Percentiles rank a stretch among this genome's conserved stretches.
These are phyloP conservation scores for Corticium candelabrum DNA, from an alignment of 37 sponge, comb jelly and placozoan genomes.

Conservation along the genomic window DNA sequence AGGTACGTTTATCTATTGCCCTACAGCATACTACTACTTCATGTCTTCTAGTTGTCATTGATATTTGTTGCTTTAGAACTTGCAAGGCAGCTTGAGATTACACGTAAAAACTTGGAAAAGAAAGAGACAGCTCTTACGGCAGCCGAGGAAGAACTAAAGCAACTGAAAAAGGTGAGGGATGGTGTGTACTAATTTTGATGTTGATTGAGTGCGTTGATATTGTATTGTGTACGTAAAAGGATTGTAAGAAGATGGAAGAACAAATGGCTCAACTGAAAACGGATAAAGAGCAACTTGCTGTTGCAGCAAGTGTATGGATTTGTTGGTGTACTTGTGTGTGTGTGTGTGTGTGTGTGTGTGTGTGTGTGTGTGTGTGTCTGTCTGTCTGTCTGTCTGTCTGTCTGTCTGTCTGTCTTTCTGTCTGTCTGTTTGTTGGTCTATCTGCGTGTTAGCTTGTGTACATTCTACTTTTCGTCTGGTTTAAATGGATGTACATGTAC, in stretches of 20 bases:
- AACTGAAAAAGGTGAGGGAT: constrained; percentile 6
- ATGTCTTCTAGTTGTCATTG: not conserved
- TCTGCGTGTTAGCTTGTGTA: not conserved
- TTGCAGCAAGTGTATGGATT: not conserved
- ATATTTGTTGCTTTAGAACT: not conserved
- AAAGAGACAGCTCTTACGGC: not conserved
- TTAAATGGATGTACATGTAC: too few relatives aligned
- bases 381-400: not conserved
- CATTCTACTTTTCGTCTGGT: too few relatives aligned
- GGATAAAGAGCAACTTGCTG: constrained; percentile 22
- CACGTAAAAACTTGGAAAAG: constrained; percentile 7
- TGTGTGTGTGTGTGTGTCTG: not conserved
- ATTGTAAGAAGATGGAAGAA: constrained; percentile 16
- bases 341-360: too few relatives aligned
- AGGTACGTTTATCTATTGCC: constrained; percentile 18
- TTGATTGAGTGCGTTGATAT: too few relatives aligned
- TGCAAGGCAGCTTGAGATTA: not conserved
- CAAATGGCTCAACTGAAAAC: constrained; percentile 6
- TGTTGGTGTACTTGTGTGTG: not conserved
- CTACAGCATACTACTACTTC: too few relatives aligned
- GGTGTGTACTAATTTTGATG: not conserved
- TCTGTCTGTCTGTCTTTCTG: not conserved
- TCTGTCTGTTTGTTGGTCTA: not conserved
- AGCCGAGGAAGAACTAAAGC: constrained; percentile 9
- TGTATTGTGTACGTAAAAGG: too few relatives aligned